Conservation (phyloP, 2,797 vertebrate genomes). For the Eulemur coronatus region DNA sequence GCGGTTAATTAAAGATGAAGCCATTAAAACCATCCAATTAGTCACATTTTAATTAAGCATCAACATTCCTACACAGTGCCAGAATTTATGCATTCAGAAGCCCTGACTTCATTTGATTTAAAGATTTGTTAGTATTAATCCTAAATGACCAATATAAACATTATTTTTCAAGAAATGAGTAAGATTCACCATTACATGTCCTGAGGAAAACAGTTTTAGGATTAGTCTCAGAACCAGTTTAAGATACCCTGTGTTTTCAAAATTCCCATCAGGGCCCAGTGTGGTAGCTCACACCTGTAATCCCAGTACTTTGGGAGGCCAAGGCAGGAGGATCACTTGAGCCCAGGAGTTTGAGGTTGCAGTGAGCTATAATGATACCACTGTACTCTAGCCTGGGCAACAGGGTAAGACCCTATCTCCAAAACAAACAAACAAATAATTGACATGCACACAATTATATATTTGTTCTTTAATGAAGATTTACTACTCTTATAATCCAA, state of each 20-base stretch:
- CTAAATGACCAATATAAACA: neutral
- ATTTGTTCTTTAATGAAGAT: too few relatives aligned
- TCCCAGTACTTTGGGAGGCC: too few relatives aligned
- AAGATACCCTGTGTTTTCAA: neutral
- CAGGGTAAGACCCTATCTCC: neutral
- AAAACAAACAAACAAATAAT: neutral
- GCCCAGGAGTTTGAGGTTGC: too few relatives aligned
- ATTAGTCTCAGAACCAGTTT: neutral
- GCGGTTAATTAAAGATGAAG: neutral
- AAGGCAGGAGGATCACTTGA: too few relatives aligned
- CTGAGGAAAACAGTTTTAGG: neutral
- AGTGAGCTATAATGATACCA: too few relatives aligned
- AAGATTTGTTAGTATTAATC: neutral
- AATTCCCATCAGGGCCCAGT: neutral
- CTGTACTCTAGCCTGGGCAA: neutral
- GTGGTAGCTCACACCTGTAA: too few relatives aligned
- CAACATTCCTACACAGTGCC: neutral
- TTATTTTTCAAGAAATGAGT: neutral
- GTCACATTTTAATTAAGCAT: neutral
- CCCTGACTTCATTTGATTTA: neutral
- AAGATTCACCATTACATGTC: neutral
- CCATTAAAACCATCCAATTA: neutral
- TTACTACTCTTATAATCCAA: too few relatives aligned
- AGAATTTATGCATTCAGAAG: neutral
- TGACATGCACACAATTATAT: too few relatives aligned